A percentile compares a stretch with the other conserved stretches of the same genome.
These are phyloP conservation scores for Ispidina picta DNA, from an alignment of 2,797 vertebrate species.

Conservation along the genomic window DNA sequence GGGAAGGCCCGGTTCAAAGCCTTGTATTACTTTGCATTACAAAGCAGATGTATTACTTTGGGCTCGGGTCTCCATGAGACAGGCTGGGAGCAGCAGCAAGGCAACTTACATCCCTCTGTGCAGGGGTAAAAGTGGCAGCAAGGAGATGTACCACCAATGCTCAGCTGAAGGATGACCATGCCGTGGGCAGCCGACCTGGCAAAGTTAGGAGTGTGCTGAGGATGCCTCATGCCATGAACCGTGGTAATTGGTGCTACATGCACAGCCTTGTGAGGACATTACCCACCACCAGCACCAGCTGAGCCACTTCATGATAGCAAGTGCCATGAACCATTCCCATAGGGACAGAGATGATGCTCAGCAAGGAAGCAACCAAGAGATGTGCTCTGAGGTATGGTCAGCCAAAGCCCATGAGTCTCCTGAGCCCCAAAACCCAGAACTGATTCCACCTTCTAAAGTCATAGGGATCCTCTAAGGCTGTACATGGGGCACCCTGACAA, in stretches of 20 bases:
- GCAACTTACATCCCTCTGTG: not conserved
- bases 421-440: not conserved
- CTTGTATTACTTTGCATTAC: no score
- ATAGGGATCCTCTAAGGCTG: not conserved
- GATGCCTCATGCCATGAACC: rapidly evolving
- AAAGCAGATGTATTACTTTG: not conserved
- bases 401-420: not conserved
- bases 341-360: not conserved
- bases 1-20: not conserved
- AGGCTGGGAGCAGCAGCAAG: not conserved
- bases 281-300: not conserved
- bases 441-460: not conserved
- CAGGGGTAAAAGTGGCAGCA: not conserved
- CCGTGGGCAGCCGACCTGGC: not conserved
- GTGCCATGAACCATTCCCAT: not conserved
- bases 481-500: not conserved
- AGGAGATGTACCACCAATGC: not conserved
- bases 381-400: not conserved
- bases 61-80: not conserved
- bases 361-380: not conserved
- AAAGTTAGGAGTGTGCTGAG: not conserved
- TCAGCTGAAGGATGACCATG: not conserved
- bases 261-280: rapidly evolving
- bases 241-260: not conserved
- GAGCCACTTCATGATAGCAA: not conserved